phyloP scores from a whole-genome alignment of 2,888 invertebrate species.

The Agriopis aurantiaria region DNA sequence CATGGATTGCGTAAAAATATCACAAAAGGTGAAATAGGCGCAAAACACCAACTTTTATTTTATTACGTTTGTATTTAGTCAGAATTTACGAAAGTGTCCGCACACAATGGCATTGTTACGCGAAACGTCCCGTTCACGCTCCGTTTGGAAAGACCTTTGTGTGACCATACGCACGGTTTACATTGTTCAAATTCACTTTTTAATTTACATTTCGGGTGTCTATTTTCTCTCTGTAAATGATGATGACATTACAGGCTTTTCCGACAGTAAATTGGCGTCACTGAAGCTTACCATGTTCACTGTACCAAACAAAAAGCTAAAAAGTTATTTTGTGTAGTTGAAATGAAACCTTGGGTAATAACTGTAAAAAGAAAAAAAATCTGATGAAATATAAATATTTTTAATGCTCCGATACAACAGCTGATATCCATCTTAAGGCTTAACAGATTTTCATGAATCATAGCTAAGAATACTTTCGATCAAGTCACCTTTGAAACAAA shows the following conservation, averaged over 20 bases:
- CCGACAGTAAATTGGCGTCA: background rate
- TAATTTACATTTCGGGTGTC: constrained; percentile 23
- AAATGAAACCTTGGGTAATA: no score
- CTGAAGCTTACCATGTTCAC: background rate
- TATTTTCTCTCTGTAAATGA: constrained; percentile 43
- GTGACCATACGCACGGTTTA: constrained; percentile 27
- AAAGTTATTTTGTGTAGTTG: background rate
- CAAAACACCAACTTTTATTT: constrained; percentile 13
- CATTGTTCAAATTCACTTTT: constrained; percentile 37
- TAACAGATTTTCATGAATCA: no score
- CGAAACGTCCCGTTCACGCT: constrained; percentile 44
- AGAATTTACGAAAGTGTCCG: constrained; percentile 40
- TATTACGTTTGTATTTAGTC: constrained; percentile 18
- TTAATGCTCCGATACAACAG: no score
- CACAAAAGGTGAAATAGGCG: background rate
- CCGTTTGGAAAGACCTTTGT: constrained; percentile 47
- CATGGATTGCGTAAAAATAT: background rate
- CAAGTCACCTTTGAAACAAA: no score
- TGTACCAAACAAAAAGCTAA: background rate
- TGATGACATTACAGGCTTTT: background rate
- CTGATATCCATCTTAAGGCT: no score
- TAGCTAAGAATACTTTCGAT: no score
- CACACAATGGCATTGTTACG: constrained; percentile 44
- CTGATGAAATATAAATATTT: no score
- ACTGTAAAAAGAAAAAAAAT: no score